A percentile compares a stretch with the other conserved stretches of the same genome.
phyloP scores from a whole-genome alignment of 2,888 invertebrate genomes.

The Caenorhabditis sp. region DNA sequence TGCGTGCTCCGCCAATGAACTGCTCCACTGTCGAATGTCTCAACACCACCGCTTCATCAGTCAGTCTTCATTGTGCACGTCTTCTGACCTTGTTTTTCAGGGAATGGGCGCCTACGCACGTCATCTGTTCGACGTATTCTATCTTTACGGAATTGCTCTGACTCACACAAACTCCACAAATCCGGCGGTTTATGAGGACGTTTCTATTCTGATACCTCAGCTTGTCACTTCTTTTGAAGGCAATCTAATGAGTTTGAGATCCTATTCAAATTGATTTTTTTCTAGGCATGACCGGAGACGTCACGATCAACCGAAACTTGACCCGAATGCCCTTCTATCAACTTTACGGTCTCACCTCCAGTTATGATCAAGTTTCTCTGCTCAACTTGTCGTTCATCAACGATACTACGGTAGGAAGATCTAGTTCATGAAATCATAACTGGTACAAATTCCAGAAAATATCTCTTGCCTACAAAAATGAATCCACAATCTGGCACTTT shows the following conservation, averaged over 20 bases:
- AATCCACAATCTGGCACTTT: constrained; percentile 23
- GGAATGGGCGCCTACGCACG: constrained; percentile 59
- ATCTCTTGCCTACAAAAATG: constrained; percentile 18
- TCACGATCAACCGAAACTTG: constrained; percentile 45
- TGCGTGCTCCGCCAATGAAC: constrained; percentile 25
- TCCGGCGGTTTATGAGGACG: constrained; percentile 22
- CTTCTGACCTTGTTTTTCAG: background rate
- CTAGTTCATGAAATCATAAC: background rate
- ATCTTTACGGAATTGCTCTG: constrained; percentile 67
- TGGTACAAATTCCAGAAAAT: constrained; percentile 27
- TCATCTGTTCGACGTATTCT: constrained; percentile 68
- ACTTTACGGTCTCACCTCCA: constrained; percentile 48
- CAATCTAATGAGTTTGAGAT: background rate
- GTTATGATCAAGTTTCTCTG: constrained; percentile 43
- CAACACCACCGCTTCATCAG: constrained; percentile 7
- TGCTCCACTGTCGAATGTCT: constrained; percentile 39
- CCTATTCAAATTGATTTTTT: background rate
- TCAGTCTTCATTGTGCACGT: background rate
- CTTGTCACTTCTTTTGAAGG: constrained; percentile 30
- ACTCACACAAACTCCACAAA: constrained; percentile 18
- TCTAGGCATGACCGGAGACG: constrained; percentile 59
- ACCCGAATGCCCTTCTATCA: constrained; percentile 54
- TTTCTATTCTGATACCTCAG: background rate
- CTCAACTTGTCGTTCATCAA: constrained; percentile 53
- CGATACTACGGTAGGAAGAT: constrained; percentile 24